These are phyloP conservation scores for Aphelocoma californica DNA, from an alignment of 2,797 vertebrate genomes.

Conservation along the genomic window DNA sequence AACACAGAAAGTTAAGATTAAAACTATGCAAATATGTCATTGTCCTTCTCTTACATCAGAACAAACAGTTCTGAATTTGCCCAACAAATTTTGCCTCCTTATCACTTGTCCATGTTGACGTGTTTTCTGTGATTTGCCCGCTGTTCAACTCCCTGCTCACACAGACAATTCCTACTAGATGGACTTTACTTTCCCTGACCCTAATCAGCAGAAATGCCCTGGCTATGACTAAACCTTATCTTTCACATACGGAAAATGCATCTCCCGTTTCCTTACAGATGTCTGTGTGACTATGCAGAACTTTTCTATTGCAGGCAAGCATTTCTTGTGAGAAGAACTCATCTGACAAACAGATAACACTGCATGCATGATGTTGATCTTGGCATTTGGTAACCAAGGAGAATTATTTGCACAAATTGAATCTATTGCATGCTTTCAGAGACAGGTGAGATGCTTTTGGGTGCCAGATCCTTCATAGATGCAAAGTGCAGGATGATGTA, in stretches of 20 bases:
- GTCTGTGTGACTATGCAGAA: background rate
- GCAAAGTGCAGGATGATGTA: background rate
- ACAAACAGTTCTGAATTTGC: background rate
- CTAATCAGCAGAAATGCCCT: background rate
- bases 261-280: background rate
- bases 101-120: background rate
- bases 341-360: background rate
- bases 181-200: background rate
- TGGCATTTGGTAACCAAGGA: background rate
- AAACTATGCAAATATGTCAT: background rate
- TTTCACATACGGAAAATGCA: background rate
- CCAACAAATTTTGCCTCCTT: background rate
- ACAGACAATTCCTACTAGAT: background rate
- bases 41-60: background rate
- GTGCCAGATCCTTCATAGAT: background rate
- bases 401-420: background rate
- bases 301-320: background rate
- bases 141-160: background rate
- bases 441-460: background rate
- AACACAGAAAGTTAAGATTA: background rate
- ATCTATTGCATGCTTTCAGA: background rate
- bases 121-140: background rate
- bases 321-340: background rate
- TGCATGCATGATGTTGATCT: background rate
- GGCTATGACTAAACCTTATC: background rate